A percentile compares a stretch with the other conserved stretches of the same genome.
phyloP scores from a whole-genome alignment of 2,113 vertebrate species.

The Colaptes auratus region DNA sequence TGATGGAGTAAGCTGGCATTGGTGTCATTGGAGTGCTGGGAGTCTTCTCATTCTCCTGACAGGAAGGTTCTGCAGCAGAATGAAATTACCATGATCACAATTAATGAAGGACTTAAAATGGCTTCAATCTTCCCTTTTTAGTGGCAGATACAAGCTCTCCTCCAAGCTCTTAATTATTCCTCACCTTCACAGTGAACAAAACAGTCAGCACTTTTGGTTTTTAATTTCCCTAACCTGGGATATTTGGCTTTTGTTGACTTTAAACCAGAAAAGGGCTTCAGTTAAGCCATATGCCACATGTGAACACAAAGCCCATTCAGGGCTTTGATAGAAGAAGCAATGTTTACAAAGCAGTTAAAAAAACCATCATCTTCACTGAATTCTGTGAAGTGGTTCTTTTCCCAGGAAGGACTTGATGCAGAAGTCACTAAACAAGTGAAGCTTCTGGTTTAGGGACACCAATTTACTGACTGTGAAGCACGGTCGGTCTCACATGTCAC shows the following conservation, averaged over 20 bases:
- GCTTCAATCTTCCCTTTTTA: not conserved
- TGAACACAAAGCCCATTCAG: not conserved
- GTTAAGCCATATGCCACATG: not conserved
- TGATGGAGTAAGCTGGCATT: conserved; percentile 89
- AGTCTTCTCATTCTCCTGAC: conserved; percentile 39
- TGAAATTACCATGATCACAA: not conserved
- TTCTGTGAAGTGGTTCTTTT: not conserved
- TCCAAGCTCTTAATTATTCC: not conserved
- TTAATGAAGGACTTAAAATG: not conserved
- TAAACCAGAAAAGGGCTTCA: conserved; percentile 5
- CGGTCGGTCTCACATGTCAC: not conserved
- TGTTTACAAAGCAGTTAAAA: not conserved
- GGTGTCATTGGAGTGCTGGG: conserved; percentile 86
- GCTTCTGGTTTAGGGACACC: not conserved
- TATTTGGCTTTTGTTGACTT: not conserved
- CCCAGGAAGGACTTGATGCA: not conserved
- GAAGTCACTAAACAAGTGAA: not conserved
- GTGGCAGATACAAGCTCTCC: not conserved
- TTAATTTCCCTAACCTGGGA: not conserved
- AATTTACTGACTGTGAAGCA: not conserved
- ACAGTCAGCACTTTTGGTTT: not conserved
- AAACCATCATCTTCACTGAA: not conserved
- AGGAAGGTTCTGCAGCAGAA: conserved; percentile 68
- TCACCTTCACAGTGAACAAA: not conserved
- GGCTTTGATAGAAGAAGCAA: not conserved